Evolutionary conservation across 2,113 vertebrate species (phyloP).

Genomic region (Benitochromis conjunctus): DNA sequence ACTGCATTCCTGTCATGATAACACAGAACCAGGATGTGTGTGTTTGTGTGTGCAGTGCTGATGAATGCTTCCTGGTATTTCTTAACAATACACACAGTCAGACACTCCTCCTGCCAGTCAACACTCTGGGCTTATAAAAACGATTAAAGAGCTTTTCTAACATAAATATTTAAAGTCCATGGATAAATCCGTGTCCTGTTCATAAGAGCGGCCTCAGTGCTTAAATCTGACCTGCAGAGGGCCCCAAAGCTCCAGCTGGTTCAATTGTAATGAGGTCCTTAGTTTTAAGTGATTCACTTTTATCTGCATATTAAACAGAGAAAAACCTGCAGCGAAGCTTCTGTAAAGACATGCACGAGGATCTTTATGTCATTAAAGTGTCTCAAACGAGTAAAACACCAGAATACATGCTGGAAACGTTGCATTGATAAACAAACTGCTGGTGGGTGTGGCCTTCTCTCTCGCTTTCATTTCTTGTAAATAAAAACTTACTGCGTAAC

Average conservation of each 20-base stretch:
- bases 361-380: background rate
- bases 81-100: fast-evolving
- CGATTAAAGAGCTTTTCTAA: fast-evolving
- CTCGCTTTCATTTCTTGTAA: background rate
- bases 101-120: background rate
- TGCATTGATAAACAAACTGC: fast-evolving
- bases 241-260: fast-evolving
- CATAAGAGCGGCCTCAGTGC: background rate
- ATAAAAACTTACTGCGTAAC: background rate
- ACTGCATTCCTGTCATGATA: fast-evolving
- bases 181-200: fast-evolving
- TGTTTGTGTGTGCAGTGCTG: background rate
- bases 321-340: background rate
- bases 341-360: background rate
- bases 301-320: background rate
- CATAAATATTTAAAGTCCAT: fast-evolving
- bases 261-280: background rate
- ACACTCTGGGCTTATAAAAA: fast-evolving
- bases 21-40: background rate
- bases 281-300: fast-evolving
- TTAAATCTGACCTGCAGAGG: background rate
- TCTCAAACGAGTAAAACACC: fast-evolving
- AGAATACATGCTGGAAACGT: background rate
- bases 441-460: fast-evolving
- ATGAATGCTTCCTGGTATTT: background rate